These are phyloP conservation scores for Tachina fera DNA, from an alignment of 2,888 invertebrate species.

Conservation along the genomic window DNA sequence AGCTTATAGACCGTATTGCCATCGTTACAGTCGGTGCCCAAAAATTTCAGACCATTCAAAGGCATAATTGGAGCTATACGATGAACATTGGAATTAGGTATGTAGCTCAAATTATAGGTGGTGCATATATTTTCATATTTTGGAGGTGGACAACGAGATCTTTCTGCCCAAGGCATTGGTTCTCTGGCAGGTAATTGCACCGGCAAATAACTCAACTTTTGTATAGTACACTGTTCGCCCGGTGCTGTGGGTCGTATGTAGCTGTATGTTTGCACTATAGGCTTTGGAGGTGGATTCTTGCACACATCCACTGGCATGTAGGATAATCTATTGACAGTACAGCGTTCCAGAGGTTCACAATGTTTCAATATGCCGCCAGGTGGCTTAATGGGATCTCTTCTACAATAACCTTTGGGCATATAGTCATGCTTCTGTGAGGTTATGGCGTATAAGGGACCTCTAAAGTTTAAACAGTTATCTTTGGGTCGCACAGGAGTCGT, in stretches of 20 bases:
- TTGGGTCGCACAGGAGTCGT: slow-evolving; percentile 78
- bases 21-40: slow-evolving; percentile 78
- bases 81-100: slow-evolving; percentile 79
- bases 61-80: slow-evolving; percentile 76
- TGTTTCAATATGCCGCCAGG: slow-evolving; percentile 75
- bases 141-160: slow-evolving; percentile 78
- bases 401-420: slow-evolving; percentile 85
- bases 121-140: slow-evolving; percentile 79
- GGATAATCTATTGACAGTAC: slow-evolving; percentile 80
- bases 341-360: slow-evolving; percentile 79
- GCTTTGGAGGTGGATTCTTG: slow-evolving; percentile 79
- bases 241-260: slow-evolving; percentile 77
- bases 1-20: slow-evolving; percentile 80
- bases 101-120: slow-evolving; percentile 81
- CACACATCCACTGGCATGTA: slow-evolving; percentile 81
- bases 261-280: slow-evolving; percentile 75
- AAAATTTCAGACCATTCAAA: slow-evolving; percentile 75
- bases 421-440: slow-evolving; percentile 90
- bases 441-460: slow-evolving; percentile 87
- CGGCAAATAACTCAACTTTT: slow-evolving; percentile 85
- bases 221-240: slow-evolving; percentile 82
- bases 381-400: slow-evolving; percentile 75
- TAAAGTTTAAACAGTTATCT: slow-evolving; percentile 78
- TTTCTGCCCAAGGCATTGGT: slow-evolving; percentile 80
- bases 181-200: slow-evolving; percentile 82